A percentile compares a stretch with the other conserved stretches of the same genome.
phyloP scores from a whole-genome alignment of 2,888 invertebrate species.

The Pseudanteris insignis region DNA sequence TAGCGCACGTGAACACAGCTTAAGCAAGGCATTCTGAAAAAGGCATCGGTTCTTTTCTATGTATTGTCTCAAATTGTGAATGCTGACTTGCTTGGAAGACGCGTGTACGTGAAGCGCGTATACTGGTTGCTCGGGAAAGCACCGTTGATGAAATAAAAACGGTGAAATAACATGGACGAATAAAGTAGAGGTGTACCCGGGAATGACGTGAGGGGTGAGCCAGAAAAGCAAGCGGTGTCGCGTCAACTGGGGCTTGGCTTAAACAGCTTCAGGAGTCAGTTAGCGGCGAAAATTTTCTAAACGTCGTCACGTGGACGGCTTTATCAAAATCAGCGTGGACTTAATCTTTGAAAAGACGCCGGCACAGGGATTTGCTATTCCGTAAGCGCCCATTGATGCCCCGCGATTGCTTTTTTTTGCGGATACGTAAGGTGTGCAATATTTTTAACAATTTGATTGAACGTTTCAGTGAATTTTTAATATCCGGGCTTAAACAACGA shows the following conservation, averaged over 20 bases:
- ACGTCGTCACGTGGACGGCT: background rate
- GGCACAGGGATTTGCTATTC: conserved; percentile 3
- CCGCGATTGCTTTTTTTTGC: no score
- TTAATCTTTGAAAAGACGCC: conserved; percentile 11
- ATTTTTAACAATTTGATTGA: no score
- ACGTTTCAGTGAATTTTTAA: no score
- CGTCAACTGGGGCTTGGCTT: conserved; percentile 26
- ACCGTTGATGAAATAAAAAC: conserved; percentile 22
- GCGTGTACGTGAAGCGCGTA: conserved; percentile 32
- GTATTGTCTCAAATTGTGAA: conserved; percentile 59
- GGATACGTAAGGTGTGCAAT: no score
- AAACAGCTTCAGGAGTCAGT: conserved; percentile 33
- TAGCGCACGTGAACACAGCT: no score
- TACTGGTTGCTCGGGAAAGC: conserved; percentile 41
- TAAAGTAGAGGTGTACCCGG: conserved; percentile 6
- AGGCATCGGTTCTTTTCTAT: conserved; percentile 61
- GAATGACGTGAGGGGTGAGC: conserved; percentile 4
- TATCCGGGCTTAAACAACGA: no score
- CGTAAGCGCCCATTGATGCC: no score
- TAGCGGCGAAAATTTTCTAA: conserved; percentile 19
- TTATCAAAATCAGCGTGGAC: conserved; percentile 9
- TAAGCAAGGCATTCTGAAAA: conserved; percentile 62
- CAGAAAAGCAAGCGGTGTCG: conserved; percentile 19
- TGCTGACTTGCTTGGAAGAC: conserved; percentile 43
- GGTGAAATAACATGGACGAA: conserved; percentile 7